Base-by-base conservation (phyloP, 92 coral and sea anemone genomes). In the Heteractis magnifica region DNA sequence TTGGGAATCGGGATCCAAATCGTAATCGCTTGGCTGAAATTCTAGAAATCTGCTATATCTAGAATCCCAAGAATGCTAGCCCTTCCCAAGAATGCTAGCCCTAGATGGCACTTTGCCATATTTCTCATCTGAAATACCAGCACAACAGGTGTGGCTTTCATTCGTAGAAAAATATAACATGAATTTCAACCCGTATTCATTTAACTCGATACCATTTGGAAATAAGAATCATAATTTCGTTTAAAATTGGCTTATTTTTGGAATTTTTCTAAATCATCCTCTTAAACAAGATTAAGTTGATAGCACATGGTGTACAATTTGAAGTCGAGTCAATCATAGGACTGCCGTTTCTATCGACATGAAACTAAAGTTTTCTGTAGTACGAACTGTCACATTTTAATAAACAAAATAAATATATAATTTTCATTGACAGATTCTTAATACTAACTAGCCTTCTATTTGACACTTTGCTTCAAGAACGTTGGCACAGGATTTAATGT, bases 361-460 rank as follows among this genome's bases (percentile, higher is more conserved):
- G 15, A 70, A 52, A 81, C n/a, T 65, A 4, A 5, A 49, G 50
- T 81, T 81, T 70, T 81, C 52, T 55, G 65, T 77, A 53, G 81
- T 62, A 5, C 49, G 70, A 84, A 51, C 70, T 75, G 87, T 84
- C 76, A 76, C 75, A 84, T 55, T 77, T 84, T 84, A 84, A 76
- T 65, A 56, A 76, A 64, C 87, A 55, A 64, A 83, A 84, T 84
- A 84, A 84, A 84, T 84, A 84, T 84, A 56, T 65, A 65, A 84
- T 84, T 77, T 76, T 62, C 65, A 20, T 75, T 49, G 77, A 70
- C 84, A 70, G 73, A 65, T 71, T 81, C 50, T 51, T 49, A 70
- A 23, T 81, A 59, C 84, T 78, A 81, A 81, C 68, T 68, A 81
- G 84, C 59, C 73, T 19, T n/a, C 12, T 51, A 81, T 68, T 10